Conservation (phyloP, 2,888 invertebrate species). For the Rhopalosiphum nymphaeae region DNA sequence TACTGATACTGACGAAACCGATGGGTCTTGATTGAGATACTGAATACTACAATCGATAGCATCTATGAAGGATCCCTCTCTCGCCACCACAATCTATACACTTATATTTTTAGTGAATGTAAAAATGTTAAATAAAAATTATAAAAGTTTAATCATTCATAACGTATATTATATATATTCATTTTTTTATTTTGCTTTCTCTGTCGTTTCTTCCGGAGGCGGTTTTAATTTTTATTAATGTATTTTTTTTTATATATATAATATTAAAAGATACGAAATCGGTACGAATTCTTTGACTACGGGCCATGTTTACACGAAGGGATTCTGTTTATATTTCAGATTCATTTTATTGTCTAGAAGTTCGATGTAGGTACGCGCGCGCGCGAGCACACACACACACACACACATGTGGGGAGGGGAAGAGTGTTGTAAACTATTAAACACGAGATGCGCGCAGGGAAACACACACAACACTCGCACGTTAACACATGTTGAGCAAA, state of each 20-base stretch:
- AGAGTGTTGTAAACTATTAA: slow-evolving; percentile 59
- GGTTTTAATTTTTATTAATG: not conserved
- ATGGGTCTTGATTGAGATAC: not conserved
- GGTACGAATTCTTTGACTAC: slow-evolving; percentile 60
- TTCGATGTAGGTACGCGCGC: slow-evolving; percentile 26
- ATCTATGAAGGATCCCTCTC: not conserved
- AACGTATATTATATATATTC: not conserved
- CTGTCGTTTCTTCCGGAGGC: not conserved
- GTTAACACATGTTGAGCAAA: slow-evolving; percentile 58
- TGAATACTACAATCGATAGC: not conserved
- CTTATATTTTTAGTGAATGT: not conserved
- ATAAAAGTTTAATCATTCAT: not conserved
- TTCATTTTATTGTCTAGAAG: slow-evolving; percentile 56
- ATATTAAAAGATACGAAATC: slow-evolving; percentile 42
- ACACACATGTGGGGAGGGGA: not conserved
- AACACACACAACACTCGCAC: slow-evolving; percentile 2
- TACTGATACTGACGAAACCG: not conserved
- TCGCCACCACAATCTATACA: not conserved
- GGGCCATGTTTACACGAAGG: slow-evolving; percentile 62
- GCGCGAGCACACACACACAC: not conserved
- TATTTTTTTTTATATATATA: not conserved
- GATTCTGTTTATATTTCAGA: slow-evolving; percentile 58
- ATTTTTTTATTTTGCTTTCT: not conserved
- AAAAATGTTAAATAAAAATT: not conserved
- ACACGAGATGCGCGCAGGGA: slow-evolving; percentile 35